These are phyloP conservation scores for Catostylus mosaicus DNA, from an alignment of 30 jellyfish, hydroid and myxozoan genomes.

Conservation along the genomic window DNA sequence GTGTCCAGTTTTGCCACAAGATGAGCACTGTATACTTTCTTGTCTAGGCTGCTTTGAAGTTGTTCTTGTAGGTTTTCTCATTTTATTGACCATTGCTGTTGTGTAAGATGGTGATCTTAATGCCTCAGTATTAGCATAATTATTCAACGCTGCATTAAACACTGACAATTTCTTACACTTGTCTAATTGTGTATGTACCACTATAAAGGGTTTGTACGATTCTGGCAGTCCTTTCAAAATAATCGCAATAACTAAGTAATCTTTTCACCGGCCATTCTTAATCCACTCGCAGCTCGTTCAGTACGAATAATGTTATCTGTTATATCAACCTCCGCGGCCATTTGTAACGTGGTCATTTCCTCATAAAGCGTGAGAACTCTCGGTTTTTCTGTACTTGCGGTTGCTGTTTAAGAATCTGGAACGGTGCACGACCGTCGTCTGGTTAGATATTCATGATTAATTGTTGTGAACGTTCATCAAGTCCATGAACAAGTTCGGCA, in stretches of 20 bases:
- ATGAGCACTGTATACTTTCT: slow-evolving; percentile 36
- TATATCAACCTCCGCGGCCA: slow-evolving; percentile 20
- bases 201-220: slow-evolving; percentile 64
- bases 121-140: slow-evolving; percentile 49
- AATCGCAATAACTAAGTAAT: slow-evolving; percentile 8
- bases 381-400: slow-evolving; percentile 20
- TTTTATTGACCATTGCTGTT: slow-evolving; percentile 10
- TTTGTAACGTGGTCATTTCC: not conserved
- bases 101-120: slow-evolving; percentile 30
- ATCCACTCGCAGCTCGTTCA: slow-evolving; percentile 16
- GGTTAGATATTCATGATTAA: slow-evolving; percentile 7
- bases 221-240: slow-evolving; percentile 18
- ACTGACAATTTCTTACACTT: slow-evolving; percentile 42
- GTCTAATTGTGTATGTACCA: slow-evolving; percentile 62
- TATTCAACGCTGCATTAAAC: slow-evolving; percentile 63
- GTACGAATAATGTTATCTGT: slow-evolving; percentile 1
- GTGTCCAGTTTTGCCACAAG: slow-evolving; percentile 62
- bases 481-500: slow-evolving; percentile 19
- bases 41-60: slow-evolving; percentile 2
- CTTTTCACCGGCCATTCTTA: slow-evolving; percentile 1
- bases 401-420: not conserved
- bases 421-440: slow-evolving; percentile 19
- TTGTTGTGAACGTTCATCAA: slow-evolving; percentile 7
- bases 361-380: slow-evolving; percentile 20
- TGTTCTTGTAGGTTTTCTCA: slow-evolving; percentile 17